Percentiles rank a stretch among this genome's conserved stretches.
These are phyloP conservation scores for Notothenia rossii DNA, from an alignment of 2,113 vertebrate genomes.

Conservation along the genomic window DNA sequence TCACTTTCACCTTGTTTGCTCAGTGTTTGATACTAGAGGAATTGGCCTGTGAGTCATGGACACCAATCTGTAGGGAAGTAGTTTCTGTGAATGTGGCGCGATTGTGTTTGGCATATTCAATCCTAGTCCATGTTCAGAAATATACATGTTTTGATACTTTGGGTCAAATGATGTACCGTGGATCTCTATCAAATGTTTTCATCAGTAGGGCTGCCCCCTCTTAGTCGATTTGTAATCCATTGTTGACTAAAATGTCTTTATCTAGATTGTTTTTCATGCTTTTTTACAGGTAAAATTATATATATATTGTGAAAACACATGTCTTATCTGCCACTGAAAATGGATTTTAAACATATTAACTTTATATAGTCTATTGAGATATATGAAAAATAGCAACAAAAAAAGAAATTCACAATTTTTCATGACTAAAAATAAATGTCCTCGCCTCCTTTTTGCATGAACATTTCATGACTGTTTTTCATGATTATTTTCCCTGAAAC, in stretches of 20 bases:
- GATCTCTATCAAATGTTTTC: not conserved
- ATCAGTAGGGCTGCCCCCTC: not conserved
- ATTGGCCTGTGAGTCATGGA: conserved; percentile 68
- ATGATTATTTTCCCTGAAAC: conserved; percentile 84
- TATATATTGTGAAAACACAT: not conserved
- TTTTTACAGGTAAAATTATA: not conserved
- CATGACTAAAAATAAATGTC: no score
- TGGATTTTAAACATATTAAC: no score
- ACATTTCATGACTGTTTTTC: not conserved
- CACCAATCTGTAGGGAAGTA: conserved; percentile 23
- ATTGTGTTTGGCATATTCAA: conserved; percentile 11
- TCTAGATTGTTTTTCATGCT: no score
- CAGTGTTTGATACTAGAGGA: conserved; percentile 63
- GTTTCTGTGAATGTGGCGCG: conserved; percentile 34
- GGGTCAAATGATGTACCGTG: not conserved
- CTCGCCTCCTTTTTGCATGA: not conserved
- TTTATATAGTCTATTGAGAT: no score
- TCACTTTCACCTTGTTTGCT: conserved; percentile 83
- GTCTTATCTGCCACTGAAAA: not conserved
- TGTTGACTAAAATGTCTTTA: no score
- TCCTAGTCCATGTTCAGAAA: not conserved
- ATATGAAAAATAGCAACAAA: no score
- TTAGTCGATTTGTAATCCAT: no score
- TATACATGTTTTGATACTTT: conserved; percentile 7
- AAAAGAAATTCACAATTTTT: no score